These are phyloP conservation scores for Strongylocentrotus purpuratus DNA, from an alignment of 35 echinoderm and acorn worm species.

Conservation along the genomic window DNA sequence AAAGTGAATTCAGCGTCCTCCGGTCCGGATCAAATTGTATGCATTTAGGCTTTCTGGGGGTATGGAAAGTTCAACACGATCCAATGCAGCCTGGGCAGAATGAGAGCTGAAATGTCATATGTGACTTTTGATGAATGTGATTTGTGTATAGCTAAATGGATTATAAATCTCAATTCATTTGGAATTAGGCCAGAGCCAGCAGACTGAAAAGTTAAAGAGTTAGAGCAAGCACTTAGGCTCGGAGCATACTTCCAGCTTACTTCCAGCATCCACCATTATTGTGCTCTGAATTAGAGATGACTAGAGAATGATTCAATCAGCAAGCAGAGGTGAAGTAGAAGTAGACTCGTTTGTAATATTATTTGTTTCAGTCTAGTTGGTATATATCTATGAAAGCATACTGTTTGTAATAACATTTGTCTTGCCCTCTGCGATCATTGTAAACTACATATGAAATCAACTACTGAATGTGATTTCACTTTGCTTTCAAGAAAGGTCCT, in stretches of 20 bases:
- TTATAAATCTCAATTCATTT: constrained; percentile 34
- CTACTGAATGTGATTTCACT: too few species aligned
- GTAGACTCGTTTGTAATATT: too few species aligned
- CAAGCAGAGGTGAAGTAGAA: not conserved
- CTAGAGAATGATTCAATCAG: not conserved
- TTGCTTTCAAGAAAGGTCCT: too few species aligned
- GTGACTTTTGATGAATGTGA: constrained; percentile 10
- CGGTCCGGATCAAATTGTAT: not conserved
- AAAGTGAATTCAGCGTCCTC: not conserved
- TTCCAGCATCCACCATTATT: not conserved
- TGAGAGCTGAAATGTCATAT: constrained; percentile 7
- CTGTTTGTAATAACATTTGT: too few species aligned
- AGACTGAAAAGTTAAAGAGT: not conserved
- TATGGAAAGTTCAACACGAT: not conserved
- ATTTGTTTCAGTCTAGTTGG: too few species aligned
- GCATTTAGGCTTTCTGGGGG: not conserved
- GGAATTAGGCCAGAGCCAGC: not conserved
- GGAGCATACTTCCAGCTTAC: not conserved
- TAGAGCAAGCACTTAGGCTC: not conserved
- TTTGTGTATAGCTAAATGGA: constrained; percentile 4
- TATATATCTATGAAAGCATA: too few species aligned
- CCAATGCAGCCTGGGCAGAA: not conserved
- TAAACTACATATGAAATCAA: too few species aligned
- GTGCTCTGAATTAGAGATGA: not conserved
- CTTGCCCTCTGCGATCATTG: too few species aligned